These are phyloP conservation scores for Daphoenositta chrysoptera DNA, from an alignment of 2,113 vertebrate genomes.

Conservation along the genomic window DNA sequence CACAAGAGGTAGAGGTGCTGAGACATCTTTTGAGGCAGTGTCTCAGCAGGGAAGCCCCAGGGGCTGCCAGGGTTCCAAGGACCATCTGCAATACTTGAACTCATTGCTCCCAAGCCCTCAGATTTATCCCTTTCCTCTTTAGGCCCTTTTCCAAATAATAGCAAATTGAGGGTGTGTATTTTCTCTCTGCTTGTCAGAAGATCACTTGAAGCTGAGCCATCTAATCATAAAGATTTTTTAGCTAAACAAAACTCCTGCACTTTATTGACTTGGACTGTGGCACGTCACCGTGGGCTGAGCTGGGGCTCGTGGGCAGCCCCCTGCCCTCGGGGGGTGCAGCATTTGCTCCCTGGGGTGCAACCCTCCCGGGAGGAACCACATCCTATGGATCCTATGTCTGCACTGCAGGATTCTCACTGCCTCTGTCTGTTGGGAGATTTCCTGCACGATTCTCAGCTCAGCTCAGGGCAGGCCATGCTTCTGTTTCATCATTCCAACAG, in stretches of 20 bases:
- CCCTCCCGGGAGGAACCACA: not conserved
- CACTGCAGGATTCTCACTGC: not conserved
- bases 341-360: not conserved
- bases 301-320: not conserved
- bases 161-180: not conserved
- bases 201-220: constrained; percentile 14
- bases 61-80: not conserved
- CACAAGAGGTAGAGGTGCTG: not conserved
- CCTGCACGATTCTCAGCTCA: fast-evolving
- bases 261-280: constrained; percentile 18
- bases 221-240: constrained; percentile 27
- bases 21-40: not conserved
- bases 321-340: not conserved
- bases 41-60: not conserved
- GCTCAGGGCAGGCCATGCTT: fast-evolving
- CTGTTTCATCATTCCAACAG: not conserved
- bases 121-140: not conserved
- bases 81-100: not conserved
- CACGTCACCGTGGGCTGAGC: not conserved
- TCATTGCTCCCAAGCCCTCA: not conserved
- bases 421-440: not conserved
- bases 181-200: not conserved
- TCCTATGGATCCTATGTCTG: fast-evolving
- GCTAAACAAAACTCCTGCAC: not conserved
- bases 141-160: not conserved